Percentiles rank a stretch among this genome's conserved stretches.
These are phyloP conservation scores for Saguinus midas DNA, from an alignment of 2,113 vertebrate genomes.

Conservation along the genomic window DNA sequence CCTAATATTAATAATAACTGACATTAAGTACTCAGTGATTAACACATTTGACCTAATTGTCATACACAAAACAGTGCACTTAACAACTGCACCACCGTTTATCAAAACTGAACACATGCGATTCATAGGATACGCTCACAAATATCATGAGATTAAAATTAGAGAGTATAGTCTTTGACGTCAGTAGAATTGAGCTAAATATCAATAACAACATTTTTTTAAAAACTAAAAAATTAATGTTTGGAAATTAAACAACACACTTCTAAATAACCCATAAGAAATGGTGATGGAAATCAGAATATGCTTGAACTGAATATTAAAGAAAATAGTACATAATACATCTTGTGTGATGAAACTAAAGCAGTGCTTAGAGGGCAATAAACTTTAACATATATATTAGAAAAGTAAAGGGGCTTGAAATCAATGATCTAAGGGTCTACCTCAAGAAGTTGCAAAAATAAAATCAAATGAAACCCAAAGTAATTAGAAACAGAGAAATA, in stretches of 20 bases:
- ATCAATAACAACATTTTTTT: neutral
- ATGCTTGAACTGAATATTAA: neutral
- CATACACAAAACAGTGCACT: neutral
- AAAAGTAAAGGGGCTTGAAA: neutral
- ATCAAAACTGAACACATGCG: neutral
- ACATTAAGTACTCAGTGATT: neutral
- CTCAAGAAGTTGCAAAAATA: slow-evolving; percentile 9
- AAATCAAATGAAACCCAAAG: slow-evolving; percentile 34
- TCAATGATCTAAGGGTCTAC: neutral
- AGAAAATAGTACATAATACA: neutral
- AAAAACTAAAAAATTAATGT: neutral
- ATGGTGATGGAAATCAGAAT: neutral
- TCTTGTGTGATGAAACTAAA: slow-evolving; percentile 29
- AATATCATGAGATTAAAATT: slow-evolving; percentile 17
- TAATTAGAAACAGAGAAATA: neutral
- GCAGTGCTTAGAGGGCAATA: neutral
- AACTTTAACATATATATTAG: neutral
- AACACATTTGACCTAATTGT: neutral
- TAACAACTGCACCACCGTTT: neutral
- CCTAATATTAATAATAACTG: neutral
- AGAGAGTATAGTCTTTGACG: neutral
- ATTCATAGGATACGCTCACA: neutral
- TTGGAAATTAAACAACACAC: neutral
- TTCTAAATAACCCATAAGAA: slow-evolving; percentile 10
- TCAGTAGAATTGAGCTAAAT: neutral